Evolutionary conservation across 92 coral and sea anemone species (phyloP).

Genomic region (Paragorgia papillata): DNA sequence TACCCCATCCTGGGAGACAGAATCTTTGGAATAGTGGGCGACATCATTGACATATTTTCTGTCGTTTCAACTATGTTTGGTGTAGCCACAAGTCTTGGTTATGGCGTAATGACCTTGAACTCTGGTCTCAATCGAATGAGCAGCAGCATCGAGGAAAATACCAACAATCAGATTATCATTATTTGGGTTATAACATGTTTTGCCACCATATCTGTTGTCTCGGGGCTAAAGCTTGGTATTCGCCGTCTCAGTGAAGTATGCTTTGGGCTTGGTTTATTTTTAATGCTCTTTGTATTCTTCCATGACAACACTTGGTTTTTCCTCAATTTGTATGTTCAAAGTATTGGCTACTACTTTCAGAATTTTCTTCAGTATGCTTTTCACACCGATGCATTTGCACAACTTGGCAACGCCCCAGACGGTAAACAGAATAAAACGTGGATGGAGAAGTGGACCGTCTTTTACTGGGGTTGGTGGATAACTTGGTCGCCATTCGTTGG

Average conservation of each 20-base stretch:
- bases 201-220: constrained; percentile 50
- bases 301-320: constrained; percentile 57
- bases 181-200: constrained; percentile 53
- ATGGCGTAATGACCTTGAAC: constrained; percentile 45
- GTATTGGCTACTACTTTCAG: constrained; percentile 54
- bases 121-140: constrained; percentile 51
- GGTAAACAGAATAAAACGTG: constrained; percentile 40
- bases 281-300: constrained; percentile 53
- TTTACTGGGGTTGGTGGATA: constrained; percentile 67
- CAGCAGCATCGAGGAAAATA: constrained; percentile 23
- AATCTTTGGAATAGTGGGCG: constrained; percentile 42
- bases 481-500: constrained; percentile 63
- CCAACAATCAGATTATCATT: constrained; percentile 45
- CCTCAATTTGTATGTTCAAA: constrained; percentile 51
- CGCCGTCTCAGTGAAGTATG: constrained; percentile 50
- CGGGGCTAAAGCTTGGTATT: constrained; percentile 53
- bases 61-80: constrained; percentile 58
- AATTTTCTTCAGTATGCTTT: constrained; percentile 54
- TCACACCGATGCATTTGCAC: constrained; percentile 61
- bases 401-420: constrained; percentile 62
- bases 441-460: constrained; percentile 61
- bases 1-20: constrained; percentile 42
- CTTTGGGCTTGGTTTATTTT: constrained; percentile 52
- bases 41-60: constrained; percentile 41
- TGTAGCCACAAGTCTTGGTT: constrained; percentile 52